A percentile compares a stretch with the other conserved stretches of the same genome.
phyloP scores from a whole-genome alignment of 2,888 invertebrate species.

The Abscondita cerata region DNA sequence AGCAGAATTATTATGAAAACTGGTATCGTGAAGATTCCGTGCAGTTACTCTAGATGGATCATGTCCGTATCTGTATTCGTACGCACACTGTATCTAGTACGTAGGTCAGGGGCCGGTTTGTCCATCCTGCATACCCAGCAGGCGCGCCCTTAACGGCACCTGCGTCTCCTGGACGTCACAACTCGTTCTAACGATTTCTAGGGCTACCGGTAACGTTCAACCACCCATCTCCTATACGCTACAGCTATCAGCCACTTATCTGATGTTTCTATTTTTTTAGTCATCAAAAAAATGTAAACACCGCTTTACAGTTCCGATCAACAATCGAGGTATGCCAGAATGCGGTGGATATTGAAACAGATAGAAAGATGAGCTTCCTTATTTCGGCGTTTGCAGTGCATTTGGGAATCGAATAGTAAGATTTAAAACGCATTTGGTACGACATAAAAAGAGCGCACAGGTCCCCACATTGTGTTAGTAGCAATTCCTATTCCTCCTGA shows the following conservation, averaged over 20 bases:
- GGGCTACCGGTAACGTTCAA: constrained; percentile 17
- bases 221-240: constrained; percentile 19
- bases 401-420: constrained; percentile 42
- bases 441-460: constrained; percentile 42
- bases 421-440: constrained; percentile 43
- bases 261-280: constrained; percentile 22
- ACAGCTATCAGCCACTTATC: constrained; percentile 25
- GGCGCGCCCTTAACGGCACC: constrained; percentile 46
- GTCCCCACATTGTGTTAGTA: constrained; percentile 38
- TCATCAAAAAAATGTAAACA: constrained; percentile 35
- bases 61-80: constrained; percentile 45
- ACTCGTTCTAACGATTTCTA: constrained; percentile 27
- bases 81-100: constrained; percentile 43
- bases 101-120: constrained; percentile 49
- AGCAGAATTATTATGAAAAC: constrained; percentile 39
- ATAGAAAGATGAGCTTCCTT: constrained; percentile 37
- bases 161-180: constrained; percentile 31
- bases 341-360: constrained; percentile 40
- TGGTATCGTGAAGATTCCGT: constrained; percentile 29
- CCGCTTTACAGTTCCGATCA: constrained; percentile 29
- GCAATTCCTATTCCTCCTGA: constrained; percentile 42
- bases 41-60: constrained; percentile 29
- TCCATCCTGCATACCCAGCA: constrained; percentile 49
- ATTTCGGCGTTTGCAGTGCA: constrained; percentile 37
- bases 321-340: constrained; percentile 35